Percentiles rank a stretch among this genome's conserved stretches.
phyloP scores from a whole-genome alignment of 2,113 vertebrate genomes.

The Oryzias melastigma region DNA sequence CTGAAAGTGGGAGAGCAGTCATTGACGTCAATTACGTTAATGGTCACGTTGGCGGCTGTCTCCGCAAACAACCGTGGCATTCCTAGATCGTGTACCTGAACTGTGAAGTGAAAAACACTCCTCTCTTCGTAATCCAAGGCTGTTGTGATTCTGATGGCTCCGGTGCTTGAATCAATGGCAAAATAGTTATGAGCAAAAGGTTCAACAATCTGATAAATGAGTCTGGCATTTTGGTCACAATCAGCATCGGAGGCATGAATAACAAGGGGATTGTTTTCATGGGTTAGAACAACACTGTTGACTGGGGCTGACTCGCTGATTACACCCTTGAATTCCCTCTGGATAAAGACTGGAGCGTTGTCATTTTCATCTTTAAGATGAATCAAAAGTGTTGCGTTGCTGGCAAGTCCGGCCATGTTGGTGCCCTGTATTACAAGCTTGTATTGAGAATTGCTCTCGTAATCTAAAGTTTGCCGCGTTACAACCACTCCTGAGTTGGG shows the following conservation, averaged over 20 bases:
- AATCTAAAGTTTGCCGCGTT: slow-evolving; percentile 88
- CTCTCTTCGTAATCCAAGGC: slow-evolving; percentile 90
- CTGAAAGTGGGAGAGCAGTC: slow-evolving; percentile 91
- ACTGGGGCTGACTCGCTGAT: slow-evolving; percentile 88
- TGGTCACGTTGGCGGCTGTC: slow-evolving; percentile 89
- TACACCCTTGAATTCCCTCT: slow-evolving; percentile 85
- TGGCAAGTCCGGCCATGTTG: slow-evolving; percentile 92
- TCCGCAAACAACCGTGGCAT: slow-evolving; percentile 88
- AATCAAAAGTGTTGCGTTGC: slow-evolving; percentile 83
- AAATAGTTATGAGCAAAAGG: slow-evolving; percentile 90
- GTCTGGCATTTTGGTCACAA: slow-evolving; percentile 87
- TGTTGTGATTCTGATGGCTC: slow-evolving; percentile 85
- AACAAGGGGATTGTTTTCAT: slow-evolving; percentile 86
- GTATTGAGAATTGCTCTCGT: slow-evolving; percentile 84
- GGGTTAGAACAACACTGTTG: slow-evolving; percentile 89
- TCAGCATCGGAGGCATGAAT: slow-evolving; percentile 89
- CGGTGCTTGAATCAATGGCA: slow-evolving; percentile 92
- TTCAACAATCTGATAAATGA: slow-evolving; percentile 94
- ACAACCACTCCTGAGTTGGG: slow-evolving; percentile 92
- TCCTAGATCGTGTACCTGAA: slow-evolving; percentile 93
- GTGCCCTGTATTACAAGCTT: slow-evolving; percentile 87
- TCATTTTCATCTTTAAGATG: slow-evolving; percentile 96
- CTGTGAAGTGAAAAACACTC: slow-evolving; percentile 87
- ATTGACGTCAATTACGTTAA: slow-evolving; percentile 91
- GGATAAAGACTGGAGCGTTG: slow-evolving; percentile 85